Conservation (phyloP, 2,113 vertebrate genomes). For the Equus quagga region DNA sequence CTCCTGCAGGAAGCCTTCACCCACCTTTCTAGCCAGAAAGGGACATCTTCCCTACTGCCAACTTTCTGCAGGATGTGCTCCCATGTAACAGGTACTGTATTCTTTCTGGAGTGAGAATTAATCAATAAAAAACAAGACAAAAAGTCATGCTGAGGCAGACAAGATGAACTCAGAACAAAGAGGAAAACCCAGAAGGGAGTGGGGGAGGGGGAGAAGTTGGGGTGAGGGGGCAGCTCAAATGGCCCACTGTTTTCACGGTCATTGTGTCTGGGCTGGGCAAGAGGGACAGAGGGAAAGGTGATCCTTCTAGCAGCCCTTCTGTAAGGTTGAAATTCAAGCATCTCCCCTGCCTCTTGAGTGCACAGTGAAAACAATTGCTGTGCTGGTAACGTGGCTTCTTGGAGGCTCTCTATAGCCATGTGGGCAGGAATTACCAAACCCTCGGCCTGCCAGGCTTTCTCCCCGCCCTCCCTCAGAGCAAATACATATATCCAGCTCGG, state of each 20-base stretch:
- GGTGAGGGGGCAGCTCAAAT: conserved; percentile 16
- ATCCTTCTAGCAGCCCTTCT: background rate
- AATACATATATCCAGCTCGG: background rate
- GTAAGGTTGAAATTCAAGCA: conserved; percentile 56
- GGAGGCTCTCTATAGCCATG: background rate
- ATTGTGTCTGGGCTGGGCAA: background rate
- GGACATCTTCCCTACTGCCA: background rate
- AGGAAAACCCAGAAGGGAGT: background rate
- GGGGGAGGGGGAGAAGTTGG: background rate
- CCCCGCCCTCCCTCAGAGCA: background rate
- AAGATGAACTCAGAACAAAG: conserved; percentile 43
- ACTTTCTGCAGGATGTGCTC: background rate
- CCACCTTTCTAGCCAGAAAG: background rate
- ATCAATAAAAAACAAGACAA: background rate
- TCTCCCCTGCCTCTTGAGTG: background rate
- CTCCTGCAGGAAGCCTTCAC: background rate
- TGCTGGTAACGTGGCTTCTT: background rate
- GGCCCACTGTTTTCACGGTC: background rate
- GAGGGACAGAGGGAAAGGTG: background rate
- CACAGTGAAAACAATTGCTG: background rate
- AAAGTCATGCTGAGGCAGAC: background rate
- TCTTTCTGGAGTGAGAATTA: background rate
- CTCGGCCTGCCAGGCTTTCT: background rate
- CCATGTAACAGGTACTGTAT: background rate
- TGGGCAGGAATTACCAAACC: background rate